These are phyloP conservation scores for Potorous gilbertii DNA, from an alignment of 2,797 vertebrate species.

Conservation along the genomic window DNA sequence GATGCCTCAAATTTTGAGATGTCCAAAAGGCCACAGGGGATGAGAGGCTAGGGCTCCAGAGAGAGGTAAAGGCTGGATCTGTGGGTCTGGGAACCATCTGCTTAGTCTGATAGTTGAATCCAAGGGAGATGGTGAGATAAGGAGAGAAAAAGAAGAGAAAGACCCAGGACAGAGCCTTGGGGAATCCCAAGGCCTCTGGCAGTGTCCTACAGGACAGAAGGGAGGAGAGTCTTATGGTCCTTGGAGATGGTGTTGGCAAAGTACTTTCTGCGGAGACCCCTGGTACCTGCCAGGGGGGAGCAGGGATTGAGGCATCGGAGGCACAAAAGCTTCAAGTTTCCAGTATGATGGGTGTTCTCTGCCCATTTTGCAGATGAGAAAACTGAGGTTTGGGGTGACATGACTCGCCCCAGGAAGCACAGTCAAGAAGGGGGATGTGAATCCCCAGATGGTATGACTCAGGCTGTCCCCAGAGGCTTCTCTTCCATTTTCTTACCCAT, in stretches of 20 bases:
- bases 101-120: not conserved
- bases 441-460: not conserved
- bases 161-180: fast-evolving
- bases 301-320: no score
- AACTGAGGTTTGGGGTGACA: not conserved
- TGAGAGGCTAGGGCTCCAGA: not conserved
- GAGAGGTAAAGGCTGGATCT: not conserved
- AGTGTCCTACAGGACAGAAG: fast-evolving
- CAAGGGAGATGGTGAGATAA: no score
- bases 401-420: not conserved
- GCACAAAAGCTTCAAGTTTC: not conserved
- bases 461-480: not conserved
- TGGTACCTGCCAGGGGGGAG: no score
- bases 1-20: no score
- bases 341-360: not conserved
- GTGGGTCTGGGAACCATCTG: not conserved
- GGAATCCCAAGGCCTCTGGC: not conserved
- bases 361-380: not conserved
- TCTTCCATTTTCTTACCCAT: not conserved
- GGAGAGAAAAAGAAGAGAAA: not conserved
- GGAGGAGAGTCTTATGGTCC: not conserved
- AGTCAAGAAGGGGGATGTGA: no score
- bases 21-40: not conserved
- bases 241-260: not conserved
- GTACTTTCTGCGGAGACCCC: no score